Evolutionary conservation across 1,140 invertebrate genomes (phyloP).

Genomic region (Drusus annulatus): DNA sequence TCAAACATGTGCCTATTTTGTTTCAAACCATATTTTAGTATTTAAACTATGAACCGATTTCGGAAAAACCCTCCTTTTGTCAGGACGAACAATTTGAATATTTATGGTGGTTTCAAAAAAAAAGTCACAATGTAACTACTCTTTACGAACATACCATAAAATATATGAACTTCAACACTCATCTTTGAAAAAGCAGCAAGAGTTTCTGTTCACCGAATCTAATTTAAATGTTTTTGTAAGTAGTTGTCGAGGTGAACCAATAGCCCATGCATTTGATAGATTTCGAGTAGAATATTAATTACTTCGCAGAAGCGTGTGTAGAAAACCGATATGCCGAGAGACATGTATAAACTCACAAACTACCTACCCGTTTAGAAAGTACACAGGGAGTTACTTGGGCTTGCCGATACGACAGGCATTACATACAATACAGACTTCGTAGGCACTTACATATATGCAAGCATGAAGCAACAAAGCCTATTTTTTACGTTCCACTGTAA

Average conservation of each 20-base stretch:
- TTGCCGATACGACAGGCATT: neutral
- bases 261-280: slow-evolving; percentile 23
- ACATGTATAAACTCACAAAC: slow-evolving; percentile 27
- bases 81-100: no score
- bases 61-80: no score
- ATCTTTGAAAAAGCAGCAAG: no score
- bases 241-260: slow-evolving; percentile 35
- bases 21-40: no score
- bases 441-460: neutral
- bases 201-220: no score
- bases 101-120: no score
- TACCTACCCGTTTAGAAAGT: slow-evolving; percentile 47
- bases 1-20: no score
- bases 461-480: no score
- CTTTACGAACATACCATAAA: no score
- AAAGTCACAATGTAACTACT: no score
- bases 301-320: slow-evolving; percentile 27
- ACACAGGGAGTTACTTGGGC: neutral
- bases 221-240: neutral
- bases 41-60: no score
- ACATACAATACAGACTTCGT: neutral
- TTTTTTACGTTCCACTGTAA: neutral
- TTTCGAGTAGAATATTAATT: slow-evolving; percentile 41
- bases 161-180: no score
- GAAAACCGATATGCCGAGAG: slow-evolving; percentile 29